Evolutionary conservation across 2,113 vertebrate species (phyloP).

Genomic region (Bubo blakistoni): DNA sequence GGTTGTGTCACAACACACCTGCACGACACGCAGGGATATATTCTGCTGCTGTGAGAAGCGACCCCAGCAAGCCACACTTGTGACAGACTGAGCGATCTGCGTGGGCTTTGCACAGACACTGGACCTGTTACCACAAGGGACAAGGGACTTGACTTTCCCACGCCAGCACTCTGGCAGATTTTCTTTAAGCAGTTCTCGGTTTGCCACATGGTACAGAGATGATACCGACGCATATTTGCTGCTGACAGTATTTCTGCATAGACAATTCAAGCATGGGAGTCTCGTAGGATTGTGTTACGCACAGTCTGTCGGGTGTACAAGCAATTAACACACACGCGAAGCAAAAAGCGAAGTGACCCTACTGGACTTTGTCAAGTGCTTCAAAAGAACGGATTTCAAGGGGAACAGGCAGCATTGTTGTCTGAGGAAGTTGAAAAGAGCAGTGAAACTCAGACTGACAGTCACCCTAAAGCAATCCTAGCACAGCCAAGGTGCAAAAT

Average conservation of each 20-base stretch:
- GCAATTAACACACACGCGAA: neutral
- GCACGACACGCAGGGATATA: neutral
- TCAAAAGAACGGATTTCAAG: neutral
- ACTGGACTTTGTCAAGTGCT: neutral
- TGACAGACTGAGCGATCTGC: neutral
- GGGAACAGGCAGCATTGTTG: neutral
- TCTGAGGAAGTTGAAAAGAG: neutral
- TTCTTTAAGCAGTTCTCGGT: neutral
- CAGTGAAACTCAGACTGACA: neutral
- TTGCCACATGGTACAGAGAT: neutral
- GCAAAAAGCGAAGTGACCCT: neutral
- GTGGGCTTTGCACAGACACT: neutral
- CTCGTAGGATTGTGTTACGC: neutral
- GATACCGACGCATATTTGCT: neutral
- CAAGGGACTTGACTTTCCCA: neutral
- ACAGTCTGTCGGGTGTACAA: neutral
- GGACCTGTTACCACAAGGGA: neutral
- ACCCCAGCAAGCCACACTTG: neutral
- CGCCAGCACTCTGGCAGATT: neutral
- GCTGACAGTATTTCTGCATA: neutral
- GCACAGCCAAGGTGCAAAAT: neutral
- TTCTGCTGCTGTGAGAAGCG: neutral
- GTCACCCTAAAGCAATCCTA: neutral
- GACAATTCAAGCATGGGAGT: neutral
- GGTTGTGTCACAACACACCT: neutral